Evolutionary conservation across 1,140 invertebrate genomes (phyloP), one percentile per base, ranked within the genome.

Genomic region (Saxidomus purpurata): DNA sequence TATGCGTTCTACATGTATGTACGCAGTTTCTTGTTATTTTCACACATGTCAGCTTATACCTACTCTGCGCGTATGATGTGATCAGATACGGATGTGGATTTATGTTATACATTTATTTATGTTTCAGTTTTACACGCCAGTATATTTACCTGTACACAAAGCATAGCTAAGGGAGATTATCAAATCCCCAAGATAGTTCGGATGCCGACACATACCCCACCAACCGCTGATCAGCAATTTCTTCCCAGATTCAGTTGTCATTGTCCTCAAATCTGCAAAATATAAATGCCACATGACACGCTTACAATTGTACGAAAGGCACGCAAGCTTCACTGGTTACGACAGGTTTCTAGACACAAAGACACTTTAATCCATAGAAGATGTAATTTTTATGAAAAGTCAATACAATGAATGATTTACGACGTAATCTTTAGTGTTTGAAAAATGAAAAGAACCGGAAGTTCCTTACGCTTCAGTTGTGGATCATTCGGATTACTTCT

Each of bases 141-240:
- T n/a, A n/a, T n/a, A n/a, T n/a, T n/a, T n/a, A 96, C 96, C 96
- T 94, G 95, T 96, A n/a, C 96, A 79, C 49, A 96, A 81, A 85
- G 96, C 95, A 96, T 95, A 97, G 69, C 97, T 96, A 77, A 97
- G 95, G 67, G 98, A 96, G 89, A 98, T 97, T 28, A 98, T 92
- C 0, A 99, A 97, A 91, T 98, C 98, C 0, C 98, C 98, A 13
- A 98, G 94, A 94, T 98, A 98, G 96, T 99, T 99, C 0, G 98
- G 98, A 96, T 99, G 98, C 90, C 98, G 97, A 17, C 98, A 96
- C 28, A 97, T 91, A 1, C 98, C 82, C 82, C 82, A 85, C 82
- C 82, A 85, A 22, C 82, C 55, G 22, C 63, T 71, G 6, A 85
- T 55, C 82, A 85, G 25, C 61, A 85, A 40, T 25, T 31, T 17